These are phyloP conservation scores for Tetramorium alpestre DNA, from an alignment of 1,140 invertebrate species.

Conservation along the genomic window DNA sequence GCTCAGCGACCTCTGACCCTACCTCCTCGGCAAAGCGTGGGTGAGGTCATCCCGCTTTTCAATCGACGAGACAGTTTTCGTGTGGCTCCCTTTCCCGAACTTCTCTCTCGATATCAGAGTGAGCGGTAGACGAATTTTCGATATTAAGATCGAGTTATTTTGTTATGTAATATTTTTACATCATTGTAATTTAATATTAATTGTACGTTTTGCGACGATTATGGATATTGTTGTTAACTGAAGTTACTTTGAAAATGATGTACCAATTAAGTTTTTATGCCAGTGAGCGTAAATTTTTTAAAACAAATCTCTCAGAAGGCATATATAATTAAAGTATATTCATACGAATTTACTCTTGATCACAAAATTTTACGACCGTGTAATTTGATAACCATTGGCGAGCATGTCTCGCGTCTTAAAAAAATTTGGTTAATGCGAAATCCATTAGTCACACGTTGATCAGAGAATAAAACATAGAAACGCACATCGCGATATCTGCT, in stretches of 20 bases:
- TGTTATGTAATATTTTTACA: background rate
- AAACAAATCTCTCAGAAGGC: background rate
- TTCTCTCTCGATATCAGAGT: slow-evolving; percentile 30
- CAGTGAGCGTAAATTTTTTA: background rate
- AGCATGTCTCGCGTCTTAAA: background rate
- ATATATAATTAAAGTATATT: slow-evolving; percentile 14
- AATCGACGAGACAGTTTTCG: slow-evolving; percentile 33
- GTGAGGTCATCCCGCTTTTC: slow-evolving; percentile 73
- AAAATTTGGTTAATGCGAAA: slow-evolving; percentile 39
- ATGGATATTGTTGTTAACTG: background rate
- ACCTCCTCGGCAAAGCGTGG: slow-evolving; percentile 70
- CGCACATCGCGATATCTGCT: slow-evolving; percentile 23
- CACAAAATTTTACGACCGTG: slow-evolving; percentile 2
- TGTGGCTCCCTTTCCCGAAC: slow-evolving; percentile 27
- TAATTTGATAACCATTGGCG: slow-evolving; percentile 29
- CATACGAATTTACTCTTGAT: background rate
- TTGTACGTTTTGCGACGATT: background rate
- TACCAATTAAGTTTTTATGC: background rate
- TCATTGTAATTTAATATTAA: background rate
- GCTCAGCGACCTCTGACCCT: slow-evolving; percentile 69
- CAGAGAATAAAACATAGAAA: slow-evolving; percentile 51
- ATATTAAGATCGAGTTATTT: background rate
- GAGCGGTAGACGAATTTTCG: background rate
- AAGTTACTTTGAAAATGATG: background rate
- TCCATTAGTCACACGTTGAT: slow-evolving; percentile 50